phyloP scores from a whole-genome alignment of 1,140 invertebrate species.

The Nomia melanderi region DNA sequence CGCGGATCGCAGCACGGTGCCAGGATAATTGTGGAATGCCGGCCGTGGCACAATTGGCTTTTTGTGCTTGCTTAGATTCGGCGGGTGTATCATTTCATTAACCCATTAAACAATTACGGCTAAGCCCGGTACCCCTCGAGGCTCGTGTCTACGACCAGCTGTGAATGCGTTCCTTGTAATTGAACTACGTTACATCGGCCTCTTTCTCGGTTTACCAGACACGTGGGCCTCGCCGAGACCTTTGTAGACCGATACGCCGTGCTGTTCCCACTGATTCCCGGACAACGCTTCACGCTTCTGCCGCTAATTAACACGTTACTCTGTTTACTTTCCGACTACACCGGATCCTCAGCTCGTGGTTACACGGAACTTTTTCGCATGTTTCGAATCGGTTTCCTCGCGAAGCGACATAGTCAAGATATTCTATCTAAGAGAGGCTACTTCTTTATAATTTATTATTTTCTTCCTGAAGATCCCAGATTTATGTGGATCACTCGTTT shows the following conservation, averaged over 20 bases:
- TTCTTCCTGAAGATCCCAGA: too few species aligned
- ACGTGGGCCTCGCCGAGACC: slow-evolving; percentile 29
- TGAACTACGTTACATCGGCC: slow-evolving; percentile 48
- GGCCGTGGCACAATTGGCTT: slow-evolving; percentile 67
- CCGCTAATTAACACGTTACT: slow-evolving; percentile 29
- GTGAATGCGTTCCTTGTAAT: slow-evolving; percentile 69
- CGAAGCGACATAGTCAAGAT: too few species aligned
- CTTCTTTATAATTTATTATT: too few species aligned
- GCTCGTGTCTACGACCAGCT: slow-evolving; percentile 68
- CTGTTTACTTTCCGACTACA: neutral
- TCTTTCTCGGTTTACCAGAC: slow-evolving; percentile 41
- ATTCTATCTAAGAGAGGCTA: too few species aligned
- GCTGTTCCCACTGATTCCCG: slow-evolving; percentile 28
- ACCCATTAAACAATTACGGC: slow-evolving; percentile 76
- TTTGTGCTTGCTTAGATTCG: slow-evolving; percentile 74
- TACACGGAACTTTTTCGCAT: too few species aligned
- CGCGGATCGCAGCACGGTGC: slow-evolving; percentile 20
- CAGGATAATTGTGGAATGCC: slow-evolving; percentile 64
- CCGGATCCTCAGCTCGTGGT: neutral
- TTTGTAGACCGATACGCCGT: neutral
- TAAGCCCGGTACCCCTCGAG: slow-evolving; percentile 61
- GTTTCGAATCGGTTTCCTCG: too few species aligned
- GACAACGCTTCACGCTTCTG: neutral
- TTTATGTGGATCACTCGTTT: too few species aligned
- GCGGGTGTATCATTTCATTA: slow-evolving; percentile 76